A percentile compares a stretch with the other conserved stretches of the same genome.
Conservation (phyloP, 2,888 invertebrate species). For the Allygus modestus region DNA sequence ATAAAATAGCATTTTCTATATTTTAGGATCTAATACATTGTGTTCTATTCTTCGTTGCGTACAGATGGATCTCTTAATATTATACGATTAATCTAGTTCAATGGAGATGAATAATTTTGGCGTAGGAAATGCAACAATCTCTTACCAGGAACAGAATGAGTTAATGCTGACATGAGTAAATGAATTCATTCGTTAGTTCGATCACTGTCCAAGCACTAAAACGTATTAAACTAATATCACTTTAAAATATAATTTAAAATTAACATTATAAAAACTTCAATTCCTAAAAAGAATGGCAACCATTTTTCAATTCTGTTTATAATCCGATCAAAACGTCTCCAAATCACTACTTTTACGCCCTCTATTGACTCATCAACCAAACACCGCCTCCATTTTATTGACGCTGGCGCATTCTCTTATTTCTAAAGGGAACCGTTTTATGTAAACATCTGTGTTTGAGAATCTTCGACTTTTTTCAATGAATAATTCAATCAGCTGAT, state of each 20-base stretch:
- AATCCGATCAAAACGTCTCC: constrained; percentile 36
- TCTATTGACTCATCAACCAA: constrained; percentile 54
- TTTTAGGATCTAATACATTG: too few relatives aligned
- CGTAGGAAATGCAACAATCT: constrained; percentile 9
- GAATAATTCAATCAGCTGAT: background rate
- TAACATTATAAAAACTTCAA: constrained; percentile 50
- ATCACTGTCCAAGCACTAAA: constrained; percentile 34
- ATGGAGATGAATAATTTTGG: constrained; percentile 27
- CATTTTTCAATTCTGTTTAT: constrained; percentile 59
- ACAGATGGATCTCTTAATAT: background rate
- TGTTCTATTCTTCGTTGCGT: too few relatives aligned
- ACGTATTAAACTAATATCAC: constrained; percentile 4
- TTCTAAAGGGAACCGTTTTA: background rate
- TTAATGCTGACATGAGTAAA: constrained; percentile 77
- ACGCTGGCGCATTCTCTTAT: constrained; percentile 40
- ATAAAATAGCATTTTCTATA: too few relatives aligned
- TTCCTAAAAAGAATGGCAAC: constrained; percentile 44
- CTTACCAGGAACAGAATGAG: constrained; percentile 77
- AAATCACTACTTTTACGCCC: constrained; percentile 45
- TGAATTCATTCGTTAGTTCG: constrained; percentile 63
- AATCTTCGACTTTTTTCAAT: background rate
- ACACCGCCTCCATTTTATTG: constrained; percentile 31
- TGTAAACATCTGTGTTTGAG: background rate
- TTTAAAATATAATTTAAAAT: constrained; percentile 26
- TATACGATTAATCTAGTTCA: constrained; percentile 8